phyloP scores from a whole-genome alignment of 2,113 vertebrate species.

The Onychorhynchus coronatus region DNA sequence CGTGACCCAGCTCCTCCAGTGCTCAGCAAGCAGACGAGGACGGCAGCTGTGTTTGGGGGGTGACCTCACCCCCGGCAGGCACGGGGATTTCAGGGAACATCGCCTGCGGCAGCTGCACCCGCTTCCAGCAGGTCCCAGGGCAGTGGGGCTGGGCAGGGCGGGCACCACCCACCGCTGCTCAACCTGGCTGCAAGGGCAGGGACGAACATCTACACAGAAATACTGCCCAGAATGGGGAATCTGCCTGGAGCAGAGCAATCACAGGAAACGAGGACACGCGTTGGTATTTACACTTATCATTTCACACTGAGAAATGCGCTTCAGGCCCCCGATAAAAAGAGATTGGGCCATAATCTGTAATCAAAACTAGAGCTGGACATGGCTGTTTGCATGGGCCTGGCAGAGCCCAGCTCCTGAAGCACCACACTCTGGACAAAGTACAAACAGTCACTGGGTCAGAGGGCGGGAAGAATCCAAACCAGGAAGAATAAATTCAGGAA shows the following conservation, averaged over 20 bases:
- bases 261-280: background rate
- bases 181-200: accelerated
- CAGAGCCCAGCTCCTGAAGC: background rate
- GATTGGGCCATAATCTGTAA: background rate
- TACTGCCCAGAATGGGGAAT: background rate
- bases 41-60: accelerated
- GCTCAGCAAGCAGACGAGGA: accelerated
- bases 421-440: background rate
- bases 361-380: background rate
- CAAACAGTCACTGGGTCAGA: background rate
- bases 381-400: background rate
- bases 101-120: background rate
- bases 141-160: background rate
- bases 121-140: accelerated
- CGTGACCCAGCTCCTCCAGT: background rate
- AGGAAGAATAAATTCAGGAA: background rate
- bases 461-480: background rate
- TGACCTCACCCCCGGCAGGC: background rate
- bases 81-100: accelerated
- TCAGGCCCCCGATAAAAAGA: background rate
- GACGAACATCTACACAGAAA: background rate
- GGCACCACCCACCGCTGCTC: background rate
- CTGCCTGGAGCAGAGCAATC: background rate
- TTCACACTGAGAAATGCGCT: background rate
- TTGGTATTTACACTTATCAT: background rate